Conservation (phyloP, 2,888 invertebrate species). For the Notocelia uddmanniana region DNA sequence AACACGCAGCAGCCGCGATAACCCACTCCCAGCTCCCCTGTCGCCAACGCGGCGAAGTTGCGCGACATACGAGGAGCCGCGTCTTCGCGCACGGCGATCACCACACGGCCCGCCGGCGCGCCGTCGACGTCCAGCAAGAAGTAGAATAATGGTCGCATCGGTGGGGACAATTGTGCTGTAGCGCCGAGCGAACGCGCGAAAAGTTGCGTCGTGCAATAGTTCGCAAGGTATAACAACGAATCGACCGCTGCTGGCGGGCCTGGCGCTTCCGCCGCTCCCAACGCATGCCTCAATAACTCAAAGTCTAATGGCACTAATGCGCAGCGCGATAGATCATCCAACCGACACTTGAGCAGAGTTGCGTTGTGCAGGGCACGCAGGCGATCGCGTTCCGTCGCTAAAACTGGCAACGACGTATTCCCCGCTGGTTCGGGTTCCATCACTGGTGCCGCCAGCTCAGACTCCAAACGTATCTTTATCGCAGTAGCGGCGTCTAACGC, state of each 20-base stretch:
- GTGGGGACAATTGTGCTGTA: not conserved
- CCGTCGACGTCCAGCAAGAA: conserved; percentile 4
- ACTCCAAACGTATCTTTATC: not conserved
- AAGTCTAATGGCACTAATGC: conserved; percentile 2
- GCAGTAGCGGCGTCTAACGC: conserved; percentile 3
- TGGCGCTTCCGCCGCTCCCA: not conserved
- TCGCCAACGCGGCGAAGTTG: conserved; percentile 53
- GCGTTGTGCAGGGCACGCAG: not conserved
- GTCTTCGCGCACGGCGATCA: conserved; percentile 10
- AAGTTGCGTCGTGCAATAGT: conserved; percentile 8
- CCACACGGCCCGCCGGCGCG: conserved; percentile 2
- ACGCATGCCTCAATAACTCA: not conserved
- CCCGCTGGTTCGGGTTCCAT: not conserved
- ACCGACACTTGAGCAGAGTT: not conserved
- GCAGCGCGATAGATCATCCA: conserved; percentile 9
- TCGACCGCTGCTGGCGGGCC: not conserved
- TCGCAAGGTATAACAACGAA: not conserved
- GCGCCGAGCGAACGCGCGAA: conserved; percentile 9
- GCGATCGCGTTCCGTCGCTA: conserved; percentile 9
- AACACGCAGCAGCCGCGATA: conserved; percentile 93
- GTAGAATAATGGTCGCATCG: not conserved
- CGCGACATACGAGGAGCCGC: conserved; percentile 12
- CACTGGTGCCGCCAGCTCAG: conserved; percentile 3
- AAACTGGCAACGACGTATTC: not conserved
- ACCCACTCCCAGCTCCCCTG: conserved; percentile 90